Conservation (phyloP, 2,797 vertebrate species). For the Intellagama lesueurii region DNA sequence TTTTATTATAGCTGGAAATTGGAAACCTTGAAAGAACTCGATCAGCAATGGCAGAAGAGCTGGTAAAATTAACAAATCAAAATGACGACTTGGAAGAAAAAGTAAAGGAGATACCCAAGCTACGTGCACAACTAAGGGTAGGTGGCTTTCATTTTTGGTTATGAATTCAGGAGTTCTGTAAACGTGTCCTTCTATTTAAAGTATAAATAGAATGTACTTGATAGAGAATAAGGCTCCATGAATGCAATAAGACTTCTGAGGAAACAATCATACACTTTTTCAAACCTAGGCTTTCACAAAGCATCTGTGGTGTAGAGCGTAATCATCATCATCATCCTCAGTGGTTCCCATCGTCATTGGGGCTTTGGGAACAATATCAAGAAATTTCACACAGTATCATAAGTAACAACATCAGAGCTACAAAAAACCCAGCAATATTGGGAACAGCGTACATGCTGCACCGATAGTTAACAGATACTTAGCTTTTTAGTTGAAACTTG, state of each 20-base stretch:
- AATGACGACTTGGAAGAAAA: slow-evolving; percentile 95
- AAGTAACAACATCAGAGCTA: no score
- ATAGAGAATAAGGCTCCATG: neutral
- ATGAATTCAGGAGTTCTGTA: neutral
- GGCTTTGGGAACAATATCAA: no score
- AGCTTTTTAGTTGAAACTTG: no score
- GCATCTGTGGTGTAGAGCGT: no score
- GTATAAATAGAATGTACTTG: neutral
- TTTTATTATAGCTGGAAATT: slow-evolving; percentile 89
- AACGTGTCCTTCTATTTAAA: neutral
- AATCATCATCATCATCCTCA: no score
- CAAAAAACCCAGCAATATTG: no score
- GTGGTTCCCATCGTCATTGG: no score
- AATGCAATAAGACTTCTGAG: neutral
- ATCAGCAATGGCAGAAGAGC: slow-evolving; percentile 93
- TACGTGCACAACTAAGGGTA: slow-evolving; percentile 90
- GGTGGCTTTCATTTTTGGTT: slow-evolving; percentile 35
- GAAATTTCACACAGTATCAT: no score
- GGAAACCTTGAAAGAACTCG: slow-evolving; percentile 92
- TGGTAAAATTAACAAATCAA: slow-evolving; percentile 94
- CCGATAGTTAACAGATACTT: no score
- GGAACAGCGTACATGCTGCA: no score
- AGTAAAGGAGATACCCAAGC: slow-evolving; percentile 90
- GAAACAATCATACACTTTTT: neutral
- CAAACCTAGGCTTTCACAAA: neutral